Base-by-base conservation (phyloP, 2,888 invertebrate species). In the Platycnemis pennipes region DNA sequence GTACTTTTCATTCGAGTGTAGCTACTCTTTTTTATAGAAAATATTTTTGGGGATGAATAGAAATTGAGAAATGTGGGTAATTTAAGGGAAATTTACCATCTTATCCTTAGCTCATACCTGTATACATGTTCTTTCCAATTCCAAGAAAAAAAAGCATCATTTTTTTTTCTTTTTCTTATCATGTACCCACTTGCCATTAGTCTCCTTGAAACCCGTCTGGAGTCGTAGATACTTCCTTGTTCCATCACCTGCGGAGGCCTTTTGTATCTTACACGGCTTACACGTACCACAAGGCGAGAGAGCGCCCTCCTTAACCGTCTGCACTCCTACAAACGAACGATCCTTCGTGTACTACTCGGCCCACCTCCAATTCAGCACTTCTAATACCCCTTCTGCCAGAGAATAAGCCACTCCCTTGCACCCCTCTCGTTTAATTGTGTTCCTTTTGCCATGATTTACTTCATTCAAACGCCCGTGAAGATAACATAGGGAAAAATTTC, bases 271-370 rank as follows among this genome's bases (percentile, higher is more conserved):
- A 56, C 37, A 31, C 37, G 31, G 56, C 69, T 63, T 91, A 63
- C 44, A 63, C 42, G 19, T 63, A n/a, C 63, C 8, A 0, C 45
- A 8, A 44, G 87, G 26, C 42, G 63, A 91, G 56, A 87, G 87
- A 44, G 56, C 42, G 63, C 44, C 69, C 91, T 91, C 91, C 45
- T 91, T 91, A 91, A 45, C 56, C 7, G 91, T 46, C 31, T 31
- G 46, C 19, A 46, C 8, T n/a, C 88, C 53, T 37, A 4, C 49
- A 37, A 53, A 53, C 88, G 49, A 89, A 89, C 53, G 88, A 46
- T 31, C 46, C 87, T 56, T 2, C 63, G 13, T 37, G 26, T 63
- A 13, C 63, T 63, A n/a, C n/a, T n/a, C n/a, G n/a, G n/a, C 49
- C 49, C 31, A 3, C 11, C 77, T 77, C 77, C 13, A 44, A 42